Base-by-base conservation (phyloP, 2,888 invertebrate genomes). In the Elegia similella region DNA sequence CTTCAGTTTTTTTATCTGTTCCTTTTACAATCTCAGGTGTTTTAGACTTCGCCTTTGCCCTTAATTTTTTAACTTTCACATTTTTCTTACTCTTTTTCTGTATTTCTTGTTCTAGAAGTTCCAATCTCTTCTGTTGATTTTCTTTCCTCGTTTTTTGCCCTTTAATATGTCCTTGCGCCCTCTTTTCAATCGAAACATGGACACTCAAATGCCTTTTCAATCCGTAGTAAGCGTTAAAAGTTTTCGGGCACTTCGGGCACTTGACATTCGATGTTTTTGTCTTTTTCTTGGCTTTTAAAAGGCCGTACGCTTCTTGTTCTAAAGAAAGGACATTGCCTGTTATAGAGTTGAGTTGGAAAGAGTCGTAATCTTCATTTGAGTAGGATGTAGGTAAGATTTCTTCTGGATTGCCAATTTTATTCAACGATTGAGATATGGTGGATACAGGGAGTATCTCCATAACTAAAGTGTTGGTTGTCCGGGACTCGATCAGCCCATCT, bases 321-420 rank as follows among this genome's bases (percentile, higher is more conserved):
- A 90, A 61, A 0, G 90, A 78, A 30, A 88, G 61, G 2, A 84
- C 75, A 58, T 90, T 82, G 0, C 90, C 87, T 1, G 91, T 90
- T 44, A 91, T 90, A 1, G 90, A 90, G 63, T 91, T 91, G 0
- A 91, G 66, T 68, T 86, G 88, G 52, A 88, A 90, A 10, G 76
- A 64, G 6, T 86, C 81, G 52, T 76, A 70, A 34, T 74, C 80
- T 5, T 78, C 71, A 15, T 67, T 50, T 6, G 55, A 56, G 32
- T 74, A 66, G 5, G 70, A 62, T 0, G 82, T 87, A 5, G 88
- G 79, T 42, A 89, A 62, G 16, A 90, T 89, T 70, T 86, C 84
- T 67, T 88, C 88, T 0, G 88, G 84, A 52, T 82, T 83, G 0
- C 70, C 68, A 38, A 82, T 72, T 67, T 78, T 81, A 6, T 63